Evolutionary conservation across 2,113 vertebrate species (phyloP), one percentile per base, ranked within the genome.

Genomic region (Pituophis catenifer): DNA sequence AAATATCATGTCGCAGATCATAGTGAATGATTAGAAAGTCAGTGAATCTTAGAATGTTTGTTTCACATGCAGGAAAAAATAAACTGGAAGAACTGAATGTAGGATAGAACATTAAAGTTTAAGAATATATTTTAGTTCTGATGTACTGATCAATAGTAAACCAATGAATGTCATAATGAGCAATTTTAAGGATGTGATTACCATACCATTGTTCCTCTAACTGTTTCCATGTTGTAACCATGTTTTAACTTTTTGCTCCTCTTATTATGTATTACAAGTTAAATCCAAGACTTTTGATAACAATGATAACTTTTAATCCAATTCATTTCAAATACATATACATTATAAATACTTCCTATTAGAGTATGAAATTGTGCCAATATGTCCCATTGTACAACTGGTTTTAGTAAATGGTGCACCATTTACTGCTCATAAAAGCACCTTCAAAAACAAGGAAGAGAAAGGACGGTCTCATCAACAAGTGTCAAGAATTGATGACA

Each of bases 131-230:
- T n/a, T 50, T 92, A 54, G 23, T 81, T 81, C 33, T 81, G 33
- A 44, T 81, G 44, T 26, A 50, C 54, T 93, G 19, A 23, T 86
- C 7, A 21, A 19, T 48, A 62, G 44, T 59, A 89, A 90, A 50
- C 13, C 17, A 44, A 86, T 23, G 24, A 87, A 52, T 87, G 11
- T 24, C 29, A 26, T n/a, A 3, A 29, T 86, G 12, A 24, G 12
- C 4, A 90, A 59, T 12, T 10, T 90, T 48, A 92, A 89, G 26
- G 44, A 94, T 55, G 19, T 94, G 81, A 94, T 95, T 86, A n/a
- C 88, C 13, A 44, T 44, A 26, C 29, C 75, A 91, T 23, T 94
- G 58, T n/a, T 87, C 92, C 91, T 91, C 33, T 89, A 90, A n/a
- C 52, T 86, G 89, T n/a, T 65, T 54, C 91, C 19, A 0, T 59